phyloP scores from a whole-genome alignment of 2,797 vertebrate species.

The Oreochromis grahami region DNA sequence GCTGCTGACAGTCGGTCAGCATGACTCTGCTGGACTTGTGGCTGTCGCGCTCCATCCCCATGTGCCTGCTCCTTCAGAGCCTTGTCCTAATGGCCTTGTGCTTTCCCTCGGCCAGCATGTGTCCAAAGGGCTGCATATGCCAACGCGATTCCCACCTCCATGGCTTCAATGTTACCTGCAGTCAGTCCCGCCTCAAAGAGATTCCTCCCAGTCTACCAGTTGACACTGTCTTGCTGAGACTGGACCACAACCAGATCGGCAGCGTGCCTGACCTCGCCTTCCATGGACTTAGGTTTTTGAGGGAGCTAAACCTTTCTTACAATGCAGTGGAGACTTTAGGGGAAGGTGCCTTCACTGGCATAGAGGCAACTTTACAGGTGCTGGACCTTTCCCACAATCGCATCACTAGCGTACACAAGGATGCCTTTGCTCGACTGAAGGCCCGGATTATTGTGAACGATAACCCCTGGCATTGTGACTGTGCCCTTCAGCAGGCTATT shows the following conservation, averaged over 20 bases:
- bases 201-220: constrained; percentile 91
- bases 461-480: constrained; percentile 99
- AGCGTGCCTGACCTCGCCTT: constrained; percentile 94
- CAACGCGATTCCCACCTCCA: constrained; percentile 81
- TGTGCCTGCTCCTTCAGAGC: constrained; percentile 98
- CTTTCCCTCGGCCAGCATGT: constrained; percentile 98
- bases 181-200: constrained; percentile 94
- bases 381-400: constrained; percentile 96
- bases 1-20: constrained; percentile 89
- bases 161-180: constrained; percentile 93
- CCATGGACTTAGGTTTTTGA: constrained; percentile 88
- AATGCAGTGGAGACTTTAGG: constrained; percentile 94
- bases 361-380: constrained; percentile 90
- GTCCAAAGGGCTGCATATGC: constrained; percentile 95
- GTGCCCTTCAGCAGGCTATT: constrained; percentile 93
- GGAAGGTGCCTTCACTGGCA: constrained; percentile 91
- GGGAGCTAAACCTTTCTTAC: constrained; percentile 95
- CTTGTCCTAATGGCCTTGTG: constrained; percentile 98
- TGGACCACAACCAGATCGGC: constrained; percentile 97
- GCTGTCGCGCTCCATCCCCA: constrained; percentile 96
- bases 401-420: constrained; percentile 95
- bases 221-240: constrained; percentile 88
- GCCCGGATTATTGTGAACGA: constrained; percentile 91
- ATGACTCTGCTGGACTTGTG: constrained; percentile 99
- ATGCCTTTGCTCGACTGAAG: constrained; percentile 91